Base-by-base conservation (phyloP, 2,888 invertebrate species). In the Drosophila falleni region DNA sequence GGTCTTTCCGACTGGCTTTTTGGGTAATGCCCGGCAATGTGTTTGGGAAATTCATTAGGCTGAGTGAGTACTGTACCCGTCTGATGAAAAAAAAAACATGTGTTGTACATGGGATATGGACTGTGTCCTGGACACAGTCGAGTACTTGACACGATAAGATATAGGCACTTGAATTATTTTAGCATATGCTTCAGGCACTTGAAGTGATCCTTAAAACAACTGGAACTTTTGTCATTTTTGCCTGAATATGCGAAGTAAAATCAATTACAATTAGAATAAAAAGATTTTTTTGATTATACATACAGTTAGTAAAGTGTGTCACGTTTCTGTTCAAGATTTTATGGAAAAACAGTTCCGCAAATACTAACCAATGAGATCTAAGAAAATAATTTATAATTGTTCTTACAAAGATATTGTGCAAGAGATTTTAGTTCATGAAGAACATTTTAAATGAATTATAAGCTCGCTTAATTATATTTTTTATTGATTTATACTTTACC, bases 1-100 rank as follows among this genome's bases (percentile, higher is more conserved):
- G 31, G 31, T 31, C 31, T 31, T n/a, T 47, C 29, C 13, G 10
- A 33, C 23, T 49, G n/a, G n/a, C n/a, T 67, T n/a, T 35, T 39
- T 63, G 60, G 80, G 76, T 46, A 64, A 58, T 60, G 63, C 63
- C 76, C 44, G 44, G 39, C 44, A 61, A 60, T 64, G 46, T 75
- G 80, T 58, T 58, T 70, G 77, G 71, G 46, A 75, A 75, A 58
- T 61, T 46, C 64, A 54, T 80, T 58, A 58, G 61, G 6, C 29
- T 33, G 26, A n/a, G 19, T 15, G 51, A 23, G 49, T 58, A 61
- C 51, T 62, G 59, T 55, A 49, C 44, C 31, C 6, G 16, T 16
- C n/a, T 13, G 9, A 11, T 9, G 41, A 47, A 44, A 29, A 47
- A 44, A 29, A 60, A n/a, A 60, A 63, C 75, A 75, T 80, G 63